Evolutionary conservation across 2,888 invertebrate species (phyloP), one percentile per base, ranked within the genome.

Genomic region (Lacanobia oleracea): DNA sequence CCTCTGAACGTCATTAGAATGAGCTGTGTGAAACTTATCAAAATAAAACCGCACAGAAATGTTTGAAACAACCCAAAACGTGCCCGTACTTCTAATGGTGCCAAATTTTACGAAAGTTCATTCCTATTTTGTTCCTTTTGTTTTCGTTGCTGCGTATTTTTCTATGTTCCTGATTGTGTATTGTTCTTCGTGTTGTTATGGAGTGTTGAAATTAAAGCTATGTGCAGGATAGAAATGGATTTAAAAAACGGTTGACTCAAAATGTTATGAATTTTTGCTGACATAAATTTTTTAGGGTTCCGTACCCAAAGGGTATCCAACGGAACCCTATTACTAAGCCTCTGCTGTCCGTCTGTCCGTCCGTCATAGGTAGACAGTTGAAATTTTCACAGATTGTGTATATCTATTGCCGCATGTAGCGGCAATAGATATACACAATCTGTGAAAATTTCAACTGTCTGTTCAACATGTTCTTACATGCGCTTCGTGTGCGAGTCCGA

Each of bases 31-130:
- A 67, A 66, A 83, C 83, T 67, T 67, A 70, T 43, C 67, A 77
- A 50, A 86, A 82, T 83, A 86, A 83, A 76, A 81, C 77, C 53
- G 74, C 67, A 48, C 48, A 83, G 23, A 85, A 86, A 75, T 83
- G 81, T 62, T 79, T 77, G 63, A 56, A 87, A 68, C 66, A 85
- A 61, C 75, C 68, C 40, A 81, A 84, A 65, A 67, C 77, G 43
- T 75, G 88, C 10, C 68, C 76, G 33, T 75, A 72, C 76, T 88
- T 63, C 62, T 81, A 78, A 78, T 78, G 76, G 65, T n/a, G 65
- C 14, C 62, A 81, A 80, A 92, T 92, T 67, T 72, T 53, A 37
- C 18, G 62, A 72, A 67, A 72, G 27, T 60, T 77, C 23, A 68
- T 77, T 75, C 40, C 27, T 40, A 23, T 62, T 77, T 53, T 57